Percentiles rank a stretch among this genome's conserved stretches.
Conservation (phyloP, 2,113 vertebrate species). For the Cricetomys ansorgei region DNA sequence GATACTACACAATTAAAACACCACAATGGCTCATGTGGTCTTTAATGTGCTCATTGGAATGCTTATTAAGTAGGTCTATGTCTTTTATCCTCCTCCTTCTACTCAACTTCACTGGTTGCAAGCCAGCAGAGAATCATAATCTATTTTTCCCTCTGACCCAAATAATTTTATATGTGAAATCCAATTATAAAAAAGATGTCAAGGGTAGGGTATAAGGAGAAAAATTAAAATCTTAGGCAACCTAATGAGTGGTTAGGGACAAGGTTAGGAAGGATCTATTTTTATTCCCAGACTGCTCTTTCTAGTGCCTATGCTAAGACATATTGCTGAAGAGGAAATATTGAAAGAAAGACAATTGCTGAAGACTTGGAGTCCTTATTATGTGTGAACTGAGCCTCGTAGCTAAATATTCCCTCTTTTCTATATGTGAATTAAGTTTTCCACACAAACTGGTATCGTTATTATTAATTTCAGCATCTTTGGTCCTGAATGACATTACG, state of each 20-base stretch:
- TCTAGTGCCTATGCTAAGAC: not conserved
- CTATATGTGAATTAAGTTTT: not conserved
- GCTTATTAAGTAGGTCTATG: not conserved
- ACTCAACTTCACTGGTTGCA: not conserved
- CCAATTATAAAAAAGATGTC: constrained; percentile 66
- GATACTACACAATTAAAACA: not conserved
- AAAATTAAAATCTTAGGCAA: constrained; percentile 48
- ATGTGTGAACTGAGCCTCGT: not conserved
- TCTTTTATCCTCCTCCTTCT: not conserved
- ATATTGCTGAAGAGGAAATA: not conserved
- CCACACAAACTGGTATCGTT: not conserved
- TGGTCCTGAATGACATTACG: not conserved
- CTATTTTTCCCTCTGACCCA: constrained; percentile 69
- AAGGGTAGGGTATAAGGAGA: constrained; percentile 57
- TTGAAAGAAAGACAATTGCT: constrained; percentile 16
- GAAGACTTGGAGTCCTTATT: not conserved
- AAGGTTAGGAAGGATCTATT: not conserved
- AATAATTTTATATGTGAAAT: constrained; percentile 71
- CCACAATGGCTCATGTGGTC: not conserved
- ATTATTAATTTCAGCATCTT: not conserved
- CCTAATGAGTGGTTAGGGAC: constrained; percentile 1
- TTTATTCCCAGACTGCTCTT: not conserved
- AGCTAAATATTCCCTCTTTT: not conserved
- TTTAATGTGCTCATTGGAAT: not conserved
- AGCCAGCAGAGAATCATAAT: constrained; percentile 59